Percentiles rank a stretch among this genome's conserved stretches.
phyloP scores from a whole-genome alignment of 2,888 invertebrate species.

The Diogma glabrata region DNA sequence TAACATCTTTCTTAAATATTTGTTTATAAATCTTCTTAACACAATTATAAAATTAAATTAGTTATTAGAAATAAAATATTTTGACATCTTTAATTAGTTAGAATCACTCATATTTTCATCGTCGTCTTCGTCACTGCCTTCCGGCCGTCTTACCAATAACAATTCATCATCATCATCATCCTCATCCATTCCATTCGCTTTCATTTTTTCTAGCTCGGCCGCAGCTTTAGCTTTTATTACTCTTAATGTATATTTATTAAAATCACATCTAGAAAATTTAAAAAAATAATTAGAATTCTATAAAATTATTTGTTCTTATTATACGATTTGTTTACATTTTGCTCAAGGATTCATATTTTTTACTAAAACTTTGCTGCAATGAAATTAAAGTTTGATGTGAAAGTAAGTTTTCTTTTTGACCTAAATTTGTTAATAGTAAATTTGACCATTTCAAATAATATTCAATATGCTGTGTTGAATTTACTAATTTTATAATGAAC shows the following conservation, averaged over 20 bases:
- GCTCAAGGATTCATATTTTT: slow-evolving; percentile 66
- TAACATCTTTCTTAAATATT: too few species aligned
- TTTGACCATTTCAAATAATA: slow-evolving; percentile 78
- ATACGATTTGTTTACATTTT: slow-evolving; percentile 58
- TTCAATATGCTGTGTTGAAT: slow-evolving; percentile 71
- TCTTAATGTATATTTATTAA: slow-evolving; percentile 72
- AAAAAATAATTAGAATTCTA: too few species aligned
- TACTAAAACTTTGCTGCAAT: slow-evolving; percentile 66
- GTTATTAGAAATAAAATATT: too few species aligned
- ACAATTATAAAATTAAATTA: too few species aligned
- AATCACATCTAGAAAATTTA: slow-evolving; percentile 85
- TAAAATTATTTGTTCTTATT: neutral
- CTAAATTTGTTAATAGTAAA: slow-evolving; percentile 52
- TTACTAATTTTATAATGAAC: slow-evolving; percentile 60
- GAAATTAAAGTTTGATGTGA: slow-evolving; percentile 54
- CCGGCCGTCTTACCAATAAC: slow-evolving; percentile 23
- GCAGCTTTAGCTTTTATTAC: slow-evolving; percentile 43
- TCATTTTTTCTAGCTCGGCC: slow-evolving; percentile 1
- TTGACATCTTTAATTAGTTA: too few species aligned
- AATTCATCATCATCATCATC: slow-evolving; percentile 28
- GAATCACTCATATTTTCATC: too few species aligned
- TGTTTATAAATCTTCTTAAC: too few species aligned
- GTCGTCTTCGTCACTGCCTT: slow-evolving; percentile 21
- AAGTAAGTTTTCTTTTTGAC: slow-evolving; percentile 44
- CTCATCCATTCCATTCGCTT: too few species aligned